Base-by-base conservation (phyloP, 2,888 invertebrate species). In the Eristalis intricaria region DNA sequence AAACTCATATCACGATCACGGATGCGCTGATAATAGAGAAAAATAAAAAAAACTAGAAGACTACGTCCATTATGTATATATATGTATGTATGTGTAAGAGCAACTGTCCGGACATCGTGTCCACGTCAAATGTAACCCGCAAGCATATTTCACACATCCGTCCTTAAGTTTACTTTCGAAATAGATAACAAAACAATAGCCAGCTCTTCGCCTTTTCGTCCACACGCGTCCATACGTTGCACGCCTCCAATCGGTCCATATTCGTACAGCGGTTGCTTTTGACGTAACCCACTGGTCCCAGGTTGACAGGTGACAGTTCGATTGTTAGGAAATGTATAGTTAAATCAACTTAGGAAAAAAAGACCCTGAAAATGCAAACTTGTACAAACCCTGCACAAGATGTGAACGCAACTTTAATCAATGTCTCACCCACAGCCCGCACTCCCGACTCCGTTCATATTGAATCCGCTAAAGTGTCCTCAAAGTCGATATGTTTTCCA, bases 111-210 rank as follows among this genome's bases (percentile, higher is more conserved):
- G 40, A 70, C 65, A 8, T 73, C 60, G 70, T 11, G 43, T 58
- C 15, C 66, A 58, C 26, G 60, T 87, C 71, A 70, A 71, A 79
- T 76, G 75, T 82, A 76, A 76, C 79, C 79, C 70, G 58, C 50
- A 11, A 80, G 58, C n/a, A 50, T 19, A 32, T 71, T 69, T 82
- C 71, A 68, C 71, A 61, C 73, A 87, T 87, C 84, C 87, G 84
- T 84, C 84, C 87, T 80, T 87, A 75, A 76, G 71, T 76, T 87
- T 22, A 26, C 66, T 75, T 26, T 40, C 32, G 19, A 35, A 58
- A 50, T 50, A 19, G 19, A 1, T 19, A n/a, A 19, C 50, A 50
- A 19, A 50, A 50, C 50, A 50, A 50, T 50, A 50, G 50, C 2
- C 50, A 50, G n/a, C 50, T 19, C 5, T 19, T 19, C 19, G 43